A percentile compares a stretch with the other conserved stretches of the same genome.
phyloP scores from a whole-genome alignment of 1,140 invertebrate genomes.

The Procambarus virginalis region DNA sequence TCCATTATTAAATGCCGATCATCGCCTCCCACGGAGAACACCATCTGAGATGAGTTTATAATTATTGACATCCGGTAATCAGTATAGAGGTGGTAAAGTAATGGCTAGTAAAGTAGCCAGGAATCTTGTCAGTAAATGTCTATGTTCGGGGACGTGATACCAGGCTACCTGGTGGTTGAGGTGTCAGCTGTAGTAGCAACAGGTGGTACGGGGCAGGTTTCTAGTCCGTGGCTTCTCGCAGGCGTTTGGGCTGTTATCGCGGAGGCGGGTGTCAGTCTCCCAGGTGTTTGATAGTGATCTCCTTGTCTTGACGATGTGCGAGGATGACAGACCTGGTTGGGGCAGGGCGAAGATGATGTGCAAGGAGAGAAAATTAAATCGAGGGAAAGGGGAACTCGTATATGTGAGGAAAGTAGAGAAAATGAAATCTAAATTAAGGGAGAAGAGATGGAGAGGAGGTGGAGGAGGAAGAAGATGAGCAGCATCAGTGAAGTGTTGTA shows the following conservation, averaged over 20 bases:
- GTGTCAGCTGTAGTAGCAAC: background rate
- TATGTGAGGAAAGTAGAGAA: no score
- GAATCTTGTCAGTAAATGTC: no score
- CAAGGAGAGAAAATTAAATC: background rate
- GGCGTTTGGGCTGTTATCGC: background rate
- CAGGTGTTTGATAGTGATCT: constrained; percentile 1
- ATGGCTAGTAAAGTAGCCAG: no score
- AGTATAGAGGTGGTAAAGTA: no score
- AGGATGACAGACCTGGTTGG: background rate
- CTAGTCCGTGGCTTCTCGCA: background rate
- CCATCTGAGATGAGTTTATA: no score
- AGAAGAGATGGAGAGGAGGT: no score
- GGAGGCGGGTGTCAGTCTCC: background rate
- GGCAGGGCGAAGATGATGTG: background rate
- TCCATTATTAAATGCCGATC: no score
- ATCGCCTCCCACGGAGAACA: no score
- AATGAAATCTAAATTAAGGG: no score
- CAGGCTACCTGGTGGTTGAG: no score
- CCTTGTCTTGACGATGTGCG: background rate
- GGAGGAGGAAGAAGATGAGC: background rate
- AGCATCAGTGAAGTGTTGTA: background rate
- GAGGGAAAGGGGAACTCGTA: background rate
- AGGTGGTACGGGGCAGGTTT: background rate
- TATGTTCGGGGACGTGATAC: no score
- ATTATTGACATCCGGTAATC: no score